A percentile compares a stretch with the other conserved stretches of the same genome.
Evolutionary conservation across 2,113 vertebrate species (phyloP).

Genomic region (Indicator maculatus): DNA sequence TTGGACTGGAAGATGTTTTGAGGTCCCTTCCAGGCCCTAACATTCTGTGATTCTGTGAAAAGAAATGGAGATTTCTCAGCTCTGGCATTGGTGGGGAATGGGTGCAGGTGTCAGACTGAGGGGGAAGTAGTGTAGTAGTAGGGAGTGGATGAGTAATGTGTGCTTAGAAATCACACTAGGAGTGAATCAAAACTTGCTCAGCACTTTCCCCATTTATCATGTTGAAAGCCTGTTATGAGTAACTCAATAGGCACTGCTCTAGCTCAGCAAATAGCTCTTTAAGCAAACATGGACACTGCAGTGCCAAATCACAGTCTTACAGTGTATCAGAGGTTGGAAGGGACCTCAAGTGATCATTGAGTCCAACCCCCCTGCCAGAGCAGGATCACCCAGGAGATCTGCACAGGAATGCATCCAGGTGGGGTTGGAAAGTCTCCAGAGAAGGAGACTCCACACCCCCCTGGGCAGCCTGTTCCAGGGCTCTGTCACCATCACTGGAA

Average conservation of each 20-base stretch:
- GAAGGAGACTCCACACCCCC: too few species aligned
- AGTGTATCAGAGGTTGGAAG: too few species aligned
- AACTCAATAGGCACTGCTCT: constrained; percentile 63
- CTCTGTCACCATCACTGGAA: too few species aligned
- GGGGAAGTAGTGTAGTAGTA: constrained; percentile 2
- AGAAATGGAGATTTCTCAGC: constrained; percentile 9
- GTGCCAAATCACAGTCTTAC: not conserved
- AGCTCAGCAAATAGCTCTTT: constrained; percentile 47
- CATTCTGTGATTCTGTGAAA: too few species aligned
- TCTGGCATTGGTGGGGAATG: not conserved
- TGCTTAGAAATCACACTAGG: constrained; percentile 64
- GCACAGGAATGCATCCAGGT: too few species aligned
- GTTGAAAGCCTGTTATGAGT: constrained; percentile 62
- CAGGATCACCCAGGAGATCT: too few species aligned
- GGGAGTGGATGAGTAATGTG: constrained; percentile 55
- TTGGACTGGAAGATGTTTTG: too few species aligned
- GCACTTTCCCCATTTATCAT: constrained; percentile 69
- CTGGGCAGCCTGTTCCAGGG: too few species aligned
- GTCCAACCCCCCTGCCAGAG: too few species aligned
- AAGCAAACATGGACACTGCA: constrained; percentile 40
- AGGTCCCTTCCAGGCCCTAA: too few species aligned
- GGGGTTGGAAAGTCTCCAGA: too few species aligned
- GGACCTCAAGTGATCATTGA: too few species aligned
- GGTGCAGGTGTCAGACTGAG: constrained; percentile 25
- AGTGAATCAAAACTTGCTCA: constrained; percentile 71